A percentile compares a stretch with the other conserved stretches of the same genome.
Evolutionary conservation across 30 jellyfish, hydroid and myxozoan species (phyloP).

Genomic region (Catostylus mosaicus): DNA sequence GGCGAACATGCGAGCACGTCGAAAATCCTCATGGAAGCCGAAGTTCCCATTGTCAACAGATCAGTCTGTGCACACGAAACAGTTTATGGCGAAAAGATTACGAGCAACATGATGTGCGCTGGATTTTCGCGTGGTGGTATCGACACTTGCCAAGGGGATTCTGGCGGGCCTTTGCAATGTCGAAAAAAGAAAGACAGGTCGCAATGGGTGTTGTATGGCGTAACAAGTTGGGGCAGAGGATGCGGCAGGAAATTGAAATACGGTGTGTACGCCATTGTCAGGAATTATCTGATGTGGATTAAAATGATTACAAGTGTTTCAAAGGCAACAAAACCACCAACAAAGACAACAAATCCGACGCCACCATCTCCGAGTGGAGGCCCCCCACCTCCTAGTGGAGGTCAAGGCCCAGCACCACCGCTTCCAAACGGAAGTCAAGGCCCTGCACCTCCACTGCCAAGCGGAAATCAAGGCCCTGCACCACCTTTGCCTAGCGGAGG

Average conservation of each 20-base stretch:
- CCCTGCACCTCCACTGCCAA: slow-evolving; percentile 25
- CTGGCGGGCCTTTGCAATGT: slow-evolving; percentile 98
- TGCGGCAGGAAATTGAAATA: slow-evolving; percentile 85
- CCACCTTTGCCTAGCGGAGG: slow-evolving; percentile 41
- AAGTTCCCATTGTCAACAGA: slow-evolving; percentile 74
- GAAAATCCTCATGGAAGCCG: slow-evolving; percentile 75
- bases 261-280: slow-evolving; percentile 88
- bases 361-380: slow-evolving; percentile 22
- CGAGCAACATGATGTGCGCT: slow-evolving; percentile 92
- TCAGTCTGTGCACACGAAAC: slow-evolving; percentile 67
- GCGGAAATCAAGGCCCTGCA: slow-evolving; percentile 23
- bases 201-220: slow-evolving; percentile 84
- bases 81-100: slow-evolving; percentile 73
- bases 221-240: slow-evolving; percentile 96
- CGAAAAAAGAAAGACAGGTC: slow-evolving; percentile 39
- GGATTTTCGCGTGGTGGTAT: slow-evolving; percentile 86
- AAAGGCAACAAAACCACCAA: slow-evolving; percentile 24
- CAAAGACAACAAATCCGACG: slow-evolving; percentile 20
- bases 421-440: slow-evolving; percentile 34
- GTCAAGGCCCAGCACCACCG: slow-evolving; percentile 69
- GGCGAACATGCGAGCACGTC: slow-evolving; percentile 69
- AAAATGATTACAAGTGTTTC: slow-evolving; percentile 32
- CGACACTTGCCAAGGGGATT: slow-evolving; percentile 86
- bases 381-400: slow-evolving; percentile 40
- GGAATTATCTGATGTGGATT: slow-evolving; percentile 78